Conservation (phyloP, 2,113 vertebrate genomes). For the Petromus typicus region DNA sequence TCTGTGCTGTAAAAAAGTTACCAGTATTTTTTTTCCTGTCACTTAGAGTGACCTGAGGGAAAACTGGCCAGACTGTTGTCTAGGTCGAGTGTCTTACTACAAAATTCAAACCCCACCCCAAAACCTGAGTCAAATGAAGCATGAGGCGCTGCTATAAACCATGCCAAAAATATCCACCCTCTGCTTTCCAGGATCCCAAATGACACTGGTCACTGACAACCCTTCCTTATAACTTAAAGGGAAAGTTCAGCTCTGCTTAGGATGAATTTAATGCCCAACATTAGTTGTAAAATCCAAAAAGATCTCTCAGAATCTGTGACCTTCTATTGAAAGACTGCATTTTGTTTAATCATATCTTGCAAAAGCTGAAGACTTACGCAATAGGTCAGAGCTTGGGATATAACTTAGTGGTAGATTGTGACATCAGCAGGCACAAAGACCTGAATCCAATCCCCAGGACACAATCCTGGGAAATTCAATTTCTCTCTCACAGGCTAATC, state of each 20-base stretch:
- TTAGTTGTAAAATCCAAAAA: constrained; percentile 75
- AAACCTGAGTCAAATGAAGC: constrained; percentile 85
- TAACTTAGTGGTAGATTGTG: neutral
- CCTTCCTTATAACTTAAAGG: constrained; percentile 76
- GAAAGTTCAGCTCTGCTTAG: constrained; percentile 67
- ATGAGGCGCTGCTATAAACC: constrained; percentile 80
- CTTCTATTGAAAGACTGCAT: constrained; percentile 82
- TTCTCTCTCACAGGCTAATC: neutral
- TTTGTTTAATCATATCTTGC: constrained; percentile 77
- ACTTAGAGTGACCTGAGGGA: constrained; percentile 69
- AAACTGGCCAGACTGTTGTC: constrained; percentile 73
- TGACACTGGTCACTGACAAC: constrained; percentile 84
- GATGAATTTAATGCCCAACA: constrained; percentile 62
- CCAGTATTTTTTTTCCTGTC: constrained; percentile 50
- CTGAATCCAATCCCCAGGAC: neutral
- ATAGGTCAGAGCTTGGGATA: neutral
- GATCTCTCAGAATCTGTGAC: constrained; percentile 82
- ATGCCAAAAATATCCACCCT: constrained; percentile 83
- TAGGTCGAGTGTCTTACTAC: constrained; percentile 78
- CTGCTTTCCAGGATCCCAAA: constrained; percentile 86
- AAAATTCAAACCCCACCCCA: constrained; percentile 81
- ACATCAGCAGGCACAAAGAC: neutral
- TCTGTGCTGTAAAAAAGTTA: constrained; percentile 44
- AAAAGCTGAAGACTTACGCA: constrained; percentile 73
- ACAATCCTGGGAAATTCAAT: neutral